Evolutionary conservation across 1,140 invertebrate species (phyloP), one percentile per base, ranked within the genome.

Genomic region (Adoxophyes honmai): DNA sequence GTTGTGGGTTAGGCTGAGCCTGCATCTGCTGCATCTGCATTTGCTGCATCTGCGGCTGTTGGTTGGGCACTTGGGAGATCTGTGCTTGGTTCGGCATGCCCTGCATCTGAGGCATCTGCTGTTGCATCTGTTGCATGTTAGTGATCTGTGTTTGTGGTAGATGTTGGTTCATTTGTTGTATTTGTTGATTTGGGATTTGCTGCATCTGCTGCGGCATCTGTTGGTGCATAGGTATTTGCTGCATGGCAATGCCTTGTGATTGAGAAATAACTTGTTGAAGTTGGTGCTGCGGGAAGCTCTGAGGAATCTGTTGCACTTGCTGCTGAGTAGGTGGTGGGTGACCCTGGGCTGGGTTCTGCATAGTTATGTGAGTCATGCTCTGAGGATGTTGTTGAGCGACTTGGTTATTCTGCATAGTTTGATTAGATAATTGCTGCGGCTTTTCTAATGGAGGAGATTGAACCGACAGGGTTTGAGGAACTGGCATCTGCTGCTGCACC

Each of bases 281-380:
- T 62, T 91, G 91, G 62, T 90, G 89, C 57, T 90, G 88, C 18
- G 90, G 90, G 63, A 91, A 89, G 63, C 90, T 91, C 65, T 91
- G 90, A 44, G 90, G 85, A 55, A 88, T 89, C 70, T 88, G 84
- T 58, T 89, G 87, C 13, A 89, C 89, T 67, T 84, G 81, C 55
- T 78, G 86, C 64, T 75, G 86, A 8, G 70, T 71, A 2, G 75
- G 74, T 42, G 80, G 81, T 8, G 81, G 75, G 52, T 89, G 88
- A 66, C 55, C 75, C 38, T 82, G 77, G 5, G 76, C 59, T 35
- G 81, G 61, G 67, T 81, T 83, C 57, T 88, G 86, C 78, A 88
- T 81, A 34, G 81, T 87, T 42, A 88, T 86, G 59, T 89, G 88
- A n/a, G 89, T 87, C 86, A 90, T 88, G 66, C 87, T 90, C 60